Evolutionary conservation across 2,113 vertebrate species (phyloP).

Genomic region (Hydropotes inermis): DNA sequence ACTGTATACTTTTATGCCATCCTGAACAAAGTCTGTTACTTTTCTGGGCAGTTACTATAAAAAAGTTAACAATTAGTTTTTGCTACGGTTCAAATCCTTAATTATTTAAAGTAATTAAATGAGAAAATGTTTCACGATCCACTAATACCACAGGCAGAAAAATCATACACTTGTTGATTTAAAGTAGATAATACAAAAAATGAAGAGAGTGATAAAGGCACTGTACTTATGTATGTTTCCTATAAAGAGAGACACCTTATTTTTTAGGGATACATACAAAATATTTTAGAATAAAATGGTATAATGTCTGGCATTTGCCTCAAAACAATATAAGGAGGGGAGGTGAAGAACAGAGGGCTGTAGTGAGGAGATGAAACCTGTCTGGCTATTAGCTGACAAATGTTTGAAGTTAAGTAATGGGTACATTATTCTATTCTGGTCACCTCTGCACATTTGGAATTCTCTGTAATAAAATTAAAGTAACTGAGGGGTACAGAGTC

Average conservation of each 20-base stretch:
- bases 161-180: background rate
- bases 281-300: conserved; percentile 15
- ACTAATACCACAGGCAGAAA: conserved; percentile 12
- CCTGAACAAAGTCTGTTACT: background rate
- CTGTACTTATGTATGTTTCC: background rate
- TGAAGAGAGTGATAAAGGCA: background rate
- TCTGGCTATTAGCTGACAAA: background rate
- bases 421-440: background rate
- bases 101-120: background rate
- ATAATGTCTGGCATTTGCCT: background rate
- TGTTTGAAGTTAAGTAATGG: background rate
- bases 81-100: conserved; percentile 14
- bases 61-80: conserved; percentile 2
- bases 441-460: background rate
- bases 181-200: conserved; percentile 29
- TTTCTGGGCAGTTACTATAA: background rate
- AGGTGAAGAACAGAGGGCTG: background rate
- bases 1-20: background rate
- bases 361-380: background rate
- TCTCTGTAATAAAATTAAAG: conserved; percentile 15
- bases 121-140: conserved; percentile 9
- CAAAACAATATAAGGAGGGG: background rate
- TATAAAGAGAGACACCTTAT: background rate
- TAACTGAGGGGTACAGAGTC: background rate
- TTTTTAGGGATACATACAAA: conserved; percentile 9